These are phyloP conservation scores for Dendrolimus kikuchii DNA, from an alignment of 1,140 invertebrate genomes.

Conservation along the genomic window DNA sequence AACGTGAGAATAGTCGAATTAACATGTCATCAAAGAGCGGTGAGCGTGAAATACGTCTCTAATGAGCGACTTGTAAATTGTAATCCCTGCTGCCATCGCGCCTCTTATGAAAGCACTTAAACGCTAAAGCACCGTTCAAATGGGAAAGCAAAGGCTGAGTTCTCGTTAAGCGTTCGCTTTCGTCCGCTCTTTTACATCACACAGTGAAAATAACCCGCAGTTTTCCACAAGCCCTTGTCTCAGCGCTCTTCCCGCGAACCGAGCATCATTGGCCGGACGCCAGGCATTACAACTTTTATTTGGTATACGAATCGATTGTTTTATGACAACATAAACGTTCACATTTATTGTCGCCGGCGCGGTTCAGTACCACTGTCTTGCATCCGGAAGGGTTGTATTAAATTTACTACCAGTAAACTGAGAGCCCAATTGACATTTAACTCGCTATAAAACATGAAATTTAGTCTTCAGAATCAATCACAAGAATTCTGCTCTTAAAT, in stretches of 20 bases:
- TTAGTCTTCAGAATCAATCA: slow-evolving; percentile 5
- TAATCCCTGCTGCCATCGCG: slow-evolving; percentile 14
- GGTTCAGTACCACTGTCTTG: slow-evolving; percentile 41
- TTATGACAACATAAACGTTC: slow-evolving; percentile 50
- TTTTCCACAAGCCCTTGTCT: slow-evolving; percentile 33
- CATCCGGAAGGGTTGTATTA: slow-evolving; percentile 41
- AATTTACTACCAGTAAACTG: slow-evolving; percentile 42
- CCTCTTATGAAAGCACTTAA: slow-evolving; percentile 29
- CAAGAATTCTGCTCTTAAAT: slow-evolving; percentile 1
- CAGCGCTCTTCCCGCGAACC: slow-evolving; percentile 21
- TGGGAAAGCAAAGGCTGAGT: slow-evolving; percentile 38
- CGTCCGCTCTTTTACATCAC: slow-evolving; percentile 42
- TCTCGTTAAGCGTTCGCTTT: slow-evolving; percentile 39
- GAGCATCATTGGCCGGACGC: slow-evolving; percentile 45
- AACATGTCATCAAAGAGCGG: slow-evolving; percentile 1
- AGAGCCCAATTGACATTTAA: slow-evolving; percentile 31
- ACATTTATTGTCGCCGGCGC: slow-evolving; percentile 45
- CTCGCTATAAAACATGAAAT: slow-evolving; percentile 10
- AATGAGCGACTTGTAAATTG: slow-evolving; percentile 37
- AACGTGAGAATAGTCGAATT: neutral
- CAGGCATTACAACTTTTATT: slow-evolving; percentile 51
- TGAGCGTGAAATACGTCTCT: slow-evolving; percentile 7
- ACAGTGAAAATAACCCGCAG: slow-evolving; percentile 35
- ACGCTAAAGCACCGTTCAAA: slow-evolving; percentile 36
- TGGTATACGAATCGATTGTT: slow-evolving; percentile 50